Percentiles rank a stretch among this genome's conserved stretches.
phyloP scores from a whole-genome alignment of 1,140 invertebrate genomes.

The Sminthurinus signatus region DNA sequence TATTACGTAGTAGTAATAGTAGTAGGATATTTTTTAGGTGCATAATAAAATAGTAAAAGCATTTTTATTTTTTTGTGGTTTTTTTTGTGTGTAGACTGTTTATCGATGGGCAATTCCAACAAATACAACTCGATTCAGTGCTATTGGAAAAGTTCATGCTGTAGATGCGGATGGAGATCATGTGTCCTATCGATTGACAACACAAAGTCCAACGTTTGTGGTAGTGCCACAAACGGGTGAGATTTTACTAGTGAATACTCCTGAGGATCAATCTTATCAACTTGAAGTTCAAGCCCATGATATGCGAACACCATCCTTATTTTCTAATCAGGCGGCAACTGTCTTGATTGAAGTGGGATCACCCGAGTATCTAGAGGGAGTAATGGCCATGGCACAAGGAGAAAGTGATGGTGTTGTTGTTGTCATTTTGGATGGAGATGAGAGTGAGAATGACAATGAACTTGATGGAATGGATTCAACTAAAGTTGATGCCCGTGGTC shows the following conservation, averaged over 20 bases:
- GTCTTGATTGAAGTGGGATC: slow-evolving; percentile 67
- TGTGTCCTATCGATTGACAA: slow-evolving; percentile 71
- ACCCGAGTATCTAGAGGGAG: slow-evolving; percentile 44
- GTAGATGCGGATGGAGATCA: slow-evolving; percentile 79
- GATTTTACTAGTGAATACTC: slow-evolving; percentile 67
- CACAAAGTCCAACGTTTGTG: slow-evolving; percentile 68
- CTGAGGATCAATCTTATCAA: slow-evolving; percentile 50
- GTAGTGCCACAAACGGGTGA: slow-evolving; percentile 88
- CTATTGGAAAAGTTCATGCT: slow-evolving; percentile 71
- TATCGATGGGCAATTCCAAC: slow-evolving; percentile 50
- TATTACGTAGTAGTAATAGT: too few relatives aligned
- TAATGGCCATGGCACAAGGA: slow-evolving; percentile 49
- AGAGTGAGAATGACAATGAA: slow-evolving; percentile 27
- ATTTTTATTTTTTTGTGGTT: too few relatives aligned
- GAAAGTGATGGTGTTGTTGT: slow-evolving; percentile 48
- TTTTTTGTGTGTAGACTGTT: slow-evolving; percentile 31
- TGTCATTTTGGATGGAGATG: slow-evolving; percentile 40
- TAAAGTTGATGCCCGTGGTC: slow-evolving; percentile 30
- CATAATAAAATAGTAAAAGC: too few relatives aligned
- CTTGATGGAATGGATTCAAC: slow-evolving; percentile 20
- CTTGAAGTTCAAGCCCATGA: slow-evolving; percentile 73
- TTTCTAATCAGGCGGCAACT: slow-evolving; percentile 61
- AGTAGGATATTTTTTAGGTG: slow-evolving; percentile 5
- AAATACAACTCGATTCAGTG: slow-evolving; percentile 62
- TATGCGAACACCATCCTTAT: slow-evolving; percentile 60